Evolutionary conservation across 2,113 vertebrate species (phyloP), one percentile per base, ranked within the genome.

Genomic region (Neotoma lepida): DNA sequence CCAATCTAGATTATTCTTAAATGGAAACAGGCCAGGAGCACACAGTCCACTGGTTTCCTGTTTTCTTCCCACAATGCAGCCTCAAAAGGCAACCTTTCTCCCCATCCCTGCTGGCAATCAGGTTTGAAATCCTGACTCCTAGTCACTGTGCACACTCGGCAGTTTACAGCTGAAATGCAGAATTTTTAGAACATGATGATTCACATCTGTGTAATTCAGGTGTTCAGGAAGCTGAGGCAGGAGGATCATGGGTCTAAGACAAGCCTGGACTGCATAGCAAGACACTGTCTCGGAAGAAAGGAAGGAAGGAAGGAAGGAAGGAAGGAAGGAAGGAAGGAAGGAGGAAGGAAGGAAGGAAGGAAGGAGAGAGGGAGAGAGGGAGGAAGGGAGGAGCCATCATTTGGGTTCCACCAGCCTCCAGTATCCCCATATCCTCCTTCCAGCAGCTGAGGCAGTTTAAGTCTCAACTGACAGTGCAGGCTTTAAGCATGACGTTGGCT

Each of bases 101-200:
- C 94, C 92, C 88, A 85, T 20, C n/a, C 97, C 94, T 46, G 80
- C 88, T 88, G 90, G 96, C 96, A 96, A 12, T 24, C 82, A 22
- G 91, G 12, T 92, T 94, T 86, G 81, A 88, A 86, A 70, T 96
- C 97, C 80, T 94, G 95, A 89, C 49, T 93, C 46, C 71, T 95
- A 97, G 97, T 97, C 94, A 93, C 63, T n/a, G 6, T 82, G 84
- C 91, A 94, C 95, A 95, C 93, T 91, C 84, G 88, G 97, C 77
- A 89, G 91, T 86, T 39, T 58, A 54, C 89, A 30, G 96, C 93
- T 94, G 91, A 97, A 96, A 96, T 97, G 94, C 96, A 71, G 66
- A 30, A 41, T 3, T 9, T 54, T 1, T 51, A 8, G 35, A 70
- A 35, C 22, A 28, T 5, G 24, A 51, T 64, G 4, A 28, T 70